These are phyloP conservation scores for Tipula helvola DNA, from an alignment of 2,888 invertebrate species.

Conservation along the genomic window DNA sequence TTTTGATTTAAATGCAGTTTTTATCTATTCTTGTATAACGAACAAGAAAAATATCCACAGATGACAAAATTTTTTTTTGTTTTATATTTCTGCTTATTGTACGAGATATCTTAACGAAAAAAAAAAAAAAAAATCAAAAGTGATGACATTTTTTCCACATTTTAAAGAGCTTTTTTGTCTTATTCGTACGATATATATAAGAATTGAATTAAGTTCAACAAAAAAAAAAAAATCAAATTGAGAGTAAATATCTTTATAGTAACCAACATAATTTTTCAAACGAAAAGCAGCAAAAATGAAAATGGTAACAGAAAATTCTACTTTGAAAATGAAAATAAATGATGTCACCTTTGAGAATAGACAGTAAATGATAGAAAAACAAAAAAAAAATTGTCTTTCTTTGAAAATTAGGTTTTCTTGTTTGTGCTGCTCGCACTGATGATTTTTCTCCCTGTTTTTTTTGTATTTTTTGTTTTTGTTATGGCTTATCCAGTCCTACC, in stretches of 20 bases:
- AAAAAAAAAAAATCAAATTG: neutral
- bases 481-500: neutral
- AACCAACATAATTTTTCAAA: neutral
- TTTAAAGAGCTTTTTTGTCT: neutral
- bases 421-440: neutral
- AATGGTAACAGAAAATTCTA: neutral
- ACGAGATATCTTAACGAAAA: neutral
- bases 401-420: neutral
- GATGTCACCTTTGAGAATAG: conserved; percentile 4
- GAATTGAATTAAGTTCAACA: neutral
- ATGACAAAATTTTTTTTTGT: neutral
- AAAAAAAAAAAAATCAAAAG: neutral
- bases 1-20: neutral
- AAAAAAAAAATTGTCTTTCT: neutral
- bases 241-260: neutral
- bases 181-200: neutral
- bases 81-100: neutral
- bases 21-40: neutral
- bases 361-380: neutral
- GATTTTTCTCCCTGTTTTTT: neutral
- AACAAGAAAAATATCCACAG: neutral
- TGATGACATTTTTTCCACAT: neutral
- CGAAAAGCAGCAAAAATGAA: neutral
- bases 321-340: neutral
- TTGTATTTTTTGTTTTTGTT: neutral